Evolutionary conservation across 2,797 vertebrate species (phyloP).

Genomic region (Protonibea diacanthus): DNA sequence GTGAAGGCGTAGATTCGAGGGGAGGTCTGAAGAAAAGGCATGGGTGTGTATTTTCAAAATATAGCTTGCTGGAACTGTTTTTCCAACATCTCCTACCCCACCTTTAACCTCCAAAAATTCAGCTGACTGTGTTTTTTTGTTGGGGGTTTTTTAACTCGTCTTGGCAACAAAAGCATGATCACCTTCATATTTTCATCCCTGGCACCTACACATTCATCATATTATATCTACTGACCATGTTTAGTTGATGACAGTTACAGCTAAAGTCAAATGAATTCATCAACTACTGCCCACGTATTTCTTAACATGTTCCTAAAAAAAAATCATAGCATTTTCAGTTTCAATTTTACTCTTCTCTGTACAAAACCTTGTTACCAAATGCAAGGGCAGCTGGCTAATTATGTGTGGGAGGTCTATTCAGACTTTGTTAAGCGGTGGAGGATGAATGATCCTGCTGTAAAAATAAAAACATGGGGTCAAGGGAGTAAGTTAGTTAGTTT

Average conservation of each 20-base stretch:
- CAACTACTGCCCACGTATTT: neutral
- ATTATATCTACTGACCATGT: too few relatives aligned
- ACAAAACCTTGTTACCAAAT: constrained; percentile 6
- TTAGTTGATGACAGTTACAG: neutral
- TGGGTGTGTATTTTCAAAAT: too few relatives aligned
- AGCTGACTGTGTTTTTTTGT: too few relatives aligned
- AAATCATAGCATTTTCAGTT: neutral
- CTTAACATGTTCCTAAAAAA: neutral
- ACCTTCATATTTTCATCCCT: neutral
- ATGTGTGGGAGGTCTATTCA: constrained; percentile 47
- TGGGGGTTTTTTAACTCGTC: too few relatives aligned
- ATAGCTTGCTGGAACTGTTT: too few relatives aligned
- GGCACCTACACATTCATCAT: neutral
- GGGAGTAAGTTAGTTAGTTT: constrained; percentile 13
- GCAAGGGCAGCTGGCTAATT: constrained; percentile 43
- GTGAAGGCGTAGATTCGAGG: too few relatives aligned
- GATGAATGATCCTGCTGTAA: constrained; percentile 10
- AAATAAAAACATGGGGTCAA: constrained; percentile 36
- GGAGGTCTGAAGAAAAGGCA: too few relatives aligned
- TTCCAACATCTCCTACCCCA: too few relatives aligned
- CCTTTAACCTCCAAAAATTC: too few relatives aligned
- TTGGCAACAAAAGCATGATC: neutral
- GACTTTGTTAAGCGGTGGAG: constrained; percentile 15
- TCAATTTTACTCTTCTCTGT: neutral
- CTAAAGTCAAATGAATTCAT: neutral